Evolutionary conservation across 2,797 vertebrate genomes (phyloP).

Genomic region (Rhinella marina): DNA sequence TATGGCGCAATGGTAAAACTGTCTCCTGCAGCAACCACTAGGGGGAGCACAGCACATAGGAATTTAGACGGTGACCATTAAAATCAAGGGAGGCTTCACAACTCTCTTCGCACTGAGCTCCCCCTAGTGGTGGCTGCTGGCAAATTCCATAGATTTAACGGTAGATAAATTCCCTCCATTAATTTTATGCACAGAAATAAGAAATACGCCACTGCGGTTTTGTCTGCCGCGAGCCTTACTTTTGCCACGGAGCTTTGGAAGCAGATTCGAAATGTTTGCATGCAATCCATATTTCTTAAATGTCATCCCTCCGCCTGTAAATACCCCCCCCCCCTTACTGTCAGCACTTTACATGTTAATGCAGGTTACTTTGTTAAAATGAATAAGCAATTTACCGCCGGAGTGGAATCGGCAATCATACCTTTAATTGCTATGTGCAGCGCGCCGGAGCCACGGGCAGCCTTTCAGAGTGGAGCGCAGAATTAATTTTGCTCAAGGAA

Average conservation of each 20-base stretch:
- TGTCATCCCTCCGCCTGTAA: neutral
- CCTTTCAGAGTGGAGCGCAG: neutral
- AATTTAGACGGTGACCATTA: no score
- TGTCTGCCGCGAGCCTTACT: neutral
- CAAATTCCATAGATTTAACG: no score
- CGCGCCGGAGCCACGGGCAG: neutral
- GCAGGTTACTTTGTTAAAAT: constrained; percentile 41
- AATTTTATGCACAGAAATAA: no score
- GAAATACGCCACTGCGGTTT: neutral
- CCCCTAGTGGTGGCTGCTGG: no score
- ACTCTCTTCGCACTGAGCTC: no score
- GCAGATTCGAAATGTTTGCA: neutral
- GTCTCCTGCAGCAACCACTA: no score
- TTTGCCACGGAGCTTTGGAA: neutral
- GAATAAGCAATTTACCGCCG: constrained; percentile 46
- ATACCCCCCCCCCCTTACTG: neutral
- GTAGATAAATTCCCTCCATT: no score
- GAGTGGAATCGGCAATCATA: constrained; percentile 28
- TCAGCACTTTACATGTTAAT: constrained; percentile 22
- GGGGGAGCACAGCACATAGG: no score
- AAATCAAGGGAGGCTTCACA: no score
- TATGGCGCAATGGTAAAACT: no score
- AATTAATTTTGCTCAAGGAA: constrained; percentile 28
- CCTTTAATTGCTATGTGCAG: constrained; percentile 42
- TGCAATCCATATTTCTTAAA: neutral